Conservation (phyloP, 2,113 vertebrate species). For the Patagioenas fasciata region DNA sequence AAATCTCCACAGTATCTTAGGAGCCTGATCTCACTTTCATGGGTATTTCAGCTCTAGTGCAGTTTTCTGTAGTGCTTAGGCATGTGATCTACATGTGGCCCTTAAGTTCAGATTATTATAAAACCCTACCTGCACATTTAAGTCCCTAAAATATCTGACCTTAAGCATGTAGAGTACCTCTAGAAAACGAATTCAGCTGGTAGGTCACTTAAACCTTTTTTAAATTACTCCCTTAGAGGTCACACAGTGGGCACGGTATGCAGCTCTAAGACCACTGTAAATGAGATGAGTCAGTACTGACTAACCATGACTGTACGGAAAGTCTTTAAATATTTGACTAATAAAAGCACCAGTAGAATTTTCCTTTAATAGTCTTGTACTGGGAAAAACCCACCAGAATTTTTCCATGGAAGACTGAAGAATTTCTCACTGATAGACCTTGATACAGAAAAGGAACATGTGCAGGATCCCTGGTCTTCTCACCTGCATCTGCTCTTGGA, state of each 20-base stretch:
- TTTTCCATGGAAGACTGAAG: not conserved
- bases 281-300: not conserved
- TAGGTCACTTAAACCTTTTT: not conserved
- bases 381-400: not conserved
- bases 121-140: not conserved
- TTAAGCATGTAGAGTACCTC: not conserved
- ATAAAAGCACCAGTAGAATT: constrained; percentile 9
- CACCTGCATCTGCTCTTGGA: not conserved
- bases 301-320: not conserved
- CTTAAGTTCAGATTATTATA: not conserved
- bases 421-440: not conserved
- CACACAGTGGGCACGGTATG: not conserved
- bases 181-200: not conserved
- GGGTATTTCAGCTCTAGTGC: not conserved
- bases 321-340: not conserved
- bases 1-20: not conserved
- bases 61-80: not conserved
- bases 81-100: not conserved
- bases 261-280: not conserved
- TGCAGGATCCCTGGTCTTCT: not conserved
- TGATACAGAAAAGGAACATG: not conserved
- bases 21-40: not conserved
- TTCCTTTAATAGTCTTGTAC: constrained; percentile 4
- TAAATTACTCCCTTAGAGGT: not conserved
- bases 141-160: not conserved